Conservation (phyloP, 2,113 vertebrate species). For the Sebastes fasciatus region DNA sequence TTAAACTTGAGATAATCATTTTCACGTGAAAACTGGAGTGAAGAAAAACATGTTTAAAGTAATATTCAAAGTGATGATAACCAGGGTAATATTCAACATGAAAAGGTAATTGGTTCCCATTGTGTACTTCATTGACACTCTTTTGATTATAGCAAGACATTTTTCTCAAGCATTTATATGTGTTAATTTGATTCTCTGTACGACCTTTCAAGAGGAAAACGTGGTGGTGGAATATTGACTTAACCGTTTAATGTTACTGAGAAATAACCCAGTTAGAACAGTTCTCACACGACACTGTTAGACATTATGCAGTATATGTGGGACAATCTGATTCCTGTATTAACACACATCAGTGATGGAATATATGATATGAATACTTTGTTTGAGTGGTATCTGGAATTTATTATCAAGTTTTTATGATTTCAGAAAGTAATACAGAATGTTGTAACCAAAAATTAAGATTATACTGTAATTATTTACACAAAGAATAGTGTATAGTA, state of each 20-base stretch:
- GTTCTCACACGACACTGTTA: background rate
- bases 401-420: too few relatives aligned
- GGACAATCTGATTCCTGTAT: background rate
- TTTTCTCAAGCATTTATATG: background rate
- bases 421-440: too few relatives aligned
- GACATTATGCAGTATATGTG: background rate
- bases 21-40: background rate
- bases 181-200: slow-evolving; percentile 2
- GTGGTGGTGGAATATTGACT: background rate
- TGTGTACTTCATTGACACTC: background rate
- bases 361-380: background rate
- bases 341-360: background rate
- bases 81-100: background rate
- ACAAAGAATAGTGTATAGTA: too few relatives aligned
- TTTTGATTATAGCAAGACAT: background rate
- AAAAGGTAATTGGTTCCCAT: background rate
- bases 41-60: background rate
- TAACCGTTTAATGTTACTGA: background rate
- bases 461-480: too few relatives aligned
- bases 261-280: background rate
- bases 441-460: too few relatives aligned
- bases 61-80: background rate
- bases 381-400: background rate
- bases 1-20: background rate
- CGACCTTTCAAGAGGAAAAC: background rate